Evolutionary conservation across 2,797 vertebrate species (phyloP).

Genomic region (Astyanax mexicanus): DNA sequence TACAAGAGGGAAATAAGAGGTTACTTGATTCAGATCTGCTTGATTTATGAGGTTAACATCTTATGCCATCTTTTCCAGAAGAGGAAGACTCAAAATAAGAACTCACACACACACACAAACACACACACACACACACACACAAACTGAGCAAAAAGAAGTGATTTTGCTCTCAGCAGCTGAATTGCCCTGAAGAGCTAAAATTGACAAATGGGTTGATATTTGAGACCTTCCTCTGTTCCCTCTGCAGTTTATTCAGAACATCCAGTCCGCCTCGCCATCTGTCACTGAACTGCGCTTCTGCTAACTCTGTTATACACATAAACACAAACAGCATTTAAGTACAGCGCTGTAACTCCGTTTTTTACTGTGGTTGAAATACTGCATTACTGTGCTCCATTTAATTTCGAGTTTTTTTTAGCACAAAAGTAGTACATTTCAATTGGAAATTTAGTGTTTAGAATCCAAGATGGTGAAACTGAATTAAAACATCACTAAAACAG

Average conservation of each 20-base stretch:
- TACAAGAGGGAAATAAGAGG: background rate
- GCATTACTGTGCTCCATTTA: too few species aligned
- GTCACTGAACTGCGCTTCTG: background rate
- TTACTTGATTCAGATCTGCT: background rate
- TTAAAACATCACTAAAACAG: too few species aligned
- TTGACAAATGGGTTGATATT: background rate
- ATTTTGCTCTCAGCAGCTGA: background rate
- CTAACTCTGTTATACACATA: background rate
- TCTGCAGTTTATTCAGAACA: background rate
- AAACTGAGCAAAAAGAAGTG: background rate
- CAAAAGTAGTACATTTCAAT: too few species aligned
- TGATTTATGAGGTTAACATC: background rate
- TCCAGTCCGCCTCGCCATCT: slow-evolving; percentile 12
- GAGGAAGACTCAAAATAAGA: background rate
- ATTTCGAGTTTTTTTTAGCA: too few species aligned
- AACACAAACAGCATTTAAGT: background rate
- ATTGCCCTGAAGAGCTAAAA: background rate
- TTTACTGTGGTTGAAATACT: background rate
- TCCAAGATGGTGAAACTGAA: too few species aligned
- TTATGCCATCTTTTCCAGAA: slow-evolving; percentile 8
- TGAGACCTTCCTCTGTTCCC: background rate
- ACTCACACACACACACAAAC: background rate
- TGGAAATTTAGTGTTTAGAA: too few species aligned
- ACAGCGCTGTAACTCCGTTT: background rate
- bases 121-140: background rate